phyloP scores from a whole-genome alignment of 2,888 invertebrate genomes.

The Lasius fuliginosus region DNA sequence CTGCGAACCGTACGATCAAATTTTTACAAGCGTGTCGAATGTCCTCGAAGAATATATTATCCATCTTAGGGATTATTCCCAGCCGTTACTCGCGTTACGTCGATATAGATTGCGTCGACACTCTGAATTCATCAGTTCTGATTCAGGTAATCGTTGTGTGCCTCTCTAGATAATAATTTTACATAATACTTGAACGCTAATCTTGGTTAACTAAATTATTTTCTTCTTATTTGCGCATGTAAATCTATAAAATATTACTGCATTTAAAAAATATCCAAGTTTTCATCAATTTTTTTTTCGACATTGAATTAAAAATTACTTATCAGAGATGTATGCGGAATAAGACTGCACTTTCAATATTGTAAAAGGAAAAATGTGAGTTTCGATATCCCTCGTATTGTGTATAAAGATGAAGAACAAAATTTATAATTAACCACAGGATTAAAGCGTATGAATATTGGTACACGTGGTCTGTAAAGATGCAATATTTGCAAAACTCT shows the following conservation, averaged over 20 bases:
- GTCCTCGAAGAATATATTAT: slow-evolving; percentile 83
- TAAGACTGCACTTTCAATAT: not conserved
- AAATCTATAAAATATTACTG: not conserved
- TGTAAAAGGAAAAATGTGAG: not conserved
- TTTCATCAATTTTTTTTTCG: not conserved
- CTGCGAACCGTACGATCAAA: slow-evolving; percentile 70
- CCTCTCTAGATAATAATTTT: not conserved
- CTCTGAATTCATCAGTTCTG: slow-evolving; percentile 1
- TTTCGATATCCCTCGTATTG: not conserved
- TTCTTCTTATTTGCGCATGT: not conserved
- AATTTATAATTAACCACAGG: not conserved
- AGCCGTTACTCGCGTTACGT: slow-evolving; percentile 40
- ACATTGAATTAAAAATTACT: not conserved
- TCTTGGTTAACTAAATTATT: not conserved
- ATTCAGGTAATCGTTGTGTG: not conserved
- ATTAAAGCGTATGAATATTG: not conserved
- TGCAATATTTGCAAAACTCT: slow-evolving; percentile 19
- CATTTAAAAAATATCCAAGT: not conserved
- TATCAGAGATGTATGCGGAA: not conserved
- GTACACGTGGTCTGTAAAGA: not conserved
- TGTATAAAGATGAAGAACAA: not conserved
- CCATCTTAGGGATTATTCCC: slow-evolving; percentile 1
- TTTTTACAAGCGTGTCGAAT: slow-evolving; percentile 85
- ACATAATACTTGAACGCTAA: not conserved
- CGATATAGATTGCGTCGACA: not conserved